Base-by-base conservation (phyloP, 2,113 vertebrate genomes). In the Heteronetta atricapilla region DNA sequence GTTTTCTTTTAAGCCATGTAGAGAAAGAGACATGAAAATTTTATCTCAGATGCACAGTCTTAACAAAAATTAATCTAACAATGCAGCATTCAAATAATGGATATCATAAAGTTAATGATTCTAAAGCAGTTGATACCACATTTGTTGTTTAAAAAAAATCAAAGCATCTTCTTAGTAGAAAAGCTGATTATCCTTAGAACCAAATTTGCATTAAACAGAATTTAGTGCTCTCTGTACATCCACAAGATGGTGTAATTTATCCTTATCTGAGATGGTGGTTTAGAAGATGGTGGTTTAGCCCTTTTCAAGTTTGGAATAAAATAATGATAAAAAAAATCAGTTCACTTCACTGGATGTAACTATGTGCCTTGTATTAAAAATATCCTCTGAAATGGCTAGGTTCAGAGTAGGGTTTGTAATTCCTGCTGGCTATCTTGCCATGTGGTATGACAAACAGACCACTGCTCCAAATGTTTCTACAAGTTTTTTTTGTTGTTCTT, bases 201-300 rank as follows among this genome's bases (percentile, higher is more conserved):
- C 33, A 70, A 88, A 80, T 17, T 63, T 44, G 53, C 62, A 75
- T 38, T 74, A 81, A 91, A 80, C 26, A 67, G 87, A 86, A 90
- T 88, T 59, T 64, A 94, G 50, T 36, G 55, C 88, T 88, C 88
- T 94, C 95, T 84, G 33, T 77, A 91, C 83, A 96, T 95, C 96
- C 96, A 96, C 96, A 96, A 97, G 96, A 97, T 96, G 96, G 96
- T 95, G 96, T 97, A 94, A 97, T 97, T 96, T 96, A 95, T 82
- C 95, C 88, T 97, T 94, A 94, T 95, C 94, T 96, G 93, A 97
- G 77, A 82, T 70, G 26, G 86, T 82, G 40, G 56, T 81, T 95
- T 90, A 79, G 66, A 93, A 92, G 33, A 89, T 29, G 50, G 75
- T 76, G 34, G 78, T 12, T 90, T 72, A 83, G 33, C 73, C 73